Evolutionary conservation across 2,797 vertebrate species (phyloP).

Genomic region (Crenuchus spilurus): DNA sequence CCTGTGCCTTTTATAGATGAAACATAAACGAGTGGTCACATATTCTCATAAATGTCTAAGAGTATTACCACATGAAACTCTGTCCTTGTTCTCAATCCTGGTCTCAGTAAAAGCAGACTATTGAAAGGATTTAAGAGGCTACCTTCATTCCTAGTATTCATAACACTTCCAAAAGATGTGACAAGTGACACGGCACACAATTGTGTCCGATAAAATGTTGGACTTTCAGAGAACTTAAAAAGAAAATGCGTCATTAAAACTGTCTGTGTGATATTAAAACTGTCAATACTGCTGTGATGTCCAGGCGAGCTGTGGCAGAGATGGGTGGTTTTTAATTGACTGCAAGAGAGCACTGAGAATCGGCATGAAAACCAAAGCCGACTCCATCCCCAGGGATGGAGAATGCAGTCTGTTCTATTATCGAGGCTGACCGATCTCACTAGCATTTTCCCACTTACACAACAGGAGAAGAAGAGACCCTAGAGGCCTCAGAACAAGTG

Average conservation of each 20-base stretch:
- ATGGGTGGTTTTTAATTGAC: not conserved
- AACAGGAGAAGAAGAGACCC: not conserved
- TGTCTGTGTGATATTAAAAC: not conserved
- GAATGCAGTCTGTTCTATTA: slow-evolving; percentile 30
- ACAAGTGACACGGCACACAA: not conserved
- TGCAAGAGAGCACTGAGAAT: slow-evolving; percentile 11
- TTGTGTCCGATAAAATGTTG: not conserved
- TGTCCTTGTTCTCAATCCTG: not conserved
- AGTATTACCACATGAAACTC: not conserved
- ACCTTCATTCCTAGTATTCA: not conserved
- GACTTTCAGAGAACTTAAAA: not conserved
- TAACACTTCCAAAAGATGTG: not conserved
- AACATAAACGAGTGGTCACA: slow-evolving; percentile 4
- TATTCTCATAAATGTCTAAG: slow-evolving; percentile 11
- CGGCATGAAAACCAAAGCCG: slow-evolving; percentile 59
- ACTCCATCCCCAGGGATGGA: slow-evolving; percentile 46
- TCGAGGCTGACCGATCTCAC: slow-evolving; percentile 15
- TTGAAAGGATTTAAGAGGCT: not conserved
- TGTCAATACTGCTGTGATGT: slow-evolving; percentile 35
- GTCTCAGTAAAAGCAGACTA: not conserved
- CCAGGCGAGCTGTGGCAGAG: not conserved
- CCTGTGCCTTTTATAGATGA: not conserved
- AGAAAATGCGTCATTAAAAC: not conserved
- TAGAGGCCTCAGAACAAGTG: not conserved
- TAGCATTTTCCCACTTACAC: slow-evolving; percentile 19